Evolutionary conservation across 2,113 vertebrate genomes (phyloP).

Genomic region (Colaptes auratus): DNA sequence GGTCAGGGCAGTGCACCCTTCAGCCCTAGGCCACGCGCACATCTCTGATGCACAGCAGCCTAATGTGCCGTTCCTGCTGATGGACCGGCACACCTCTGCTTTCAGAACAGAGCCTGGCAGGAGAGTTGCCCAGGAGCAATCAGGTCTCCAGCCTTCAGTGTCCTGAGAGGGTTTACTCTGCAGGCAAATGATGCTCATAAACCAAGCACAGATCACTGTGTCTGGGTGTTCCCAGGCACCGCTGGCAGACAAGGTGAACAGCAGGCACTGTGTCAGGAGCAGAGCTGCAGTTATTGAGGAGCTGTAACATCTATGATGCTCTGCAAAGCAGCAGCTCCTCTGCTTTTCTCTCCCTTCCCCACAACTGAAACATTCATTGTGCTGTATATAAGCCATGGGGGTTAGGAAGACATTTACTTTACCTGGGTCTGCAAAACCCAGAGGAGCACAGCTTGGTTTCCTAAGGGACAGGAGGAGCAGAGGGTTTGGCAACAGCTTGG

Average conservation of each 20-base stretch:
- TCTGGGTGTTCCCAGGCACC: background rate
- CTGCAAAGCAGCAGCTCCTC: background rate
- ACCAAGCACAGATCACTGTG: background rate
- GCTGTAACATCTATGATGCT: background rate
- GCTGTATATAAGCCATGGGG: background rate
- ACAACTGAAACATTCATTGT: background rate
- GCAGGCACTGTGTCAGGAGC: background rate
- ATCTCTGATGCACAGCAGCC: background rate
- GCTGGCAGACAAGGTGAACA: background rate
- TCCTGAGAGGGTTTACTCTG: background rate
- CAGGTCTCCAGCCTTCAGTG: background rate
- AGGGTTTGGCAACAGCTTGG: background rate
- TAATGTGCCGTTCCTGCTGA: background rate
- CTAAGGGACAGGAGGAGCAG: background rate
- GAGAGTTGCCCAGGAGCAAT: background rate
- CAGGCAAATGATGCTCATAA: background rate
- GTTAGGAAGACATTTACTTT: background rate
- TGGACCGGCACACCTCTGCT: background rate
- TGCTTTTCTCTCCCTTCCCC: background rate
- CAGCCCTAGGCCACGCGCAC: constrained; percentile 24
- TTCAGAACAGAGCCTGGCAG: background rate
- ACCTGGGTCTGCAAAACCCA: background rate
- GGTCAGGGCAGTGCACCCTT: constrained; percentile 26
- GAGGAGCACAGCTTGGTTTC: too few relatives aligned
- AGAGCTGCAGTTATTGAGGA: background rate